Evolutionary conservation across 2,888 invertebrate species (phyloP).

Genomic region (Fragum whitleyi): DNA sequence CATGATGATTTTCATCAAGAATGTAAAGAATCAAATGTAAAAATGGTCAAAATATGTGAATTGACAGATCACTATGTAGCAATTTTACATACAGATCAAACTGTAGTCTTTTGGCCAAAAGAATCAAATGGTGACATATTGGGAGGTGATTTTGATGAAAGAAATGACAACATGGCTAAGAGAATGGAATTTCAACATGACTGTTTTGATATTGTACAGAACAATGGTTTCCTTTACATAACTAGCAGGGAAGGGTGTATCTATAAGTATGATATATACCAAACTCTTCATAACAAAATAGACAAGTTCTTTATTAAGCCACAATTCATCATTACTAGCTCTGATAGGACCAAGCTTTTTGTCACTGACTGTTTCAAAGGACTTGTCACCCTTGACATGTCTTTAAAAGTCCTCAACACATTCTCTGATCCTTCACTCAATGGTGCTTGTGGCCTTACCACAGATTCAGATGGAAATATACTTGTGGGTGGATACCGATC

Average conservation of each 20-base stretch:
- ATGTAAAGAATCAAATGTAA: too few relatives aligned
- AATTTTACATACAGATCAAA: not conserved
- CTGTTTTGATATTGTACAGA: not conserved
- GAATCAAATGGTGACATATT: not conserved
- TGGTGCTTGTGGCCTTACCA: not conserved
- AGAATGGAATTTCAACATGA: not conserved
- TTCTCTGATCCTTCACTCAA: not conserved
- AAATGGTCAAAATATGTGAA: too few relatives aligned
- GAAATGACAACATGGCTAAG: not conserved
- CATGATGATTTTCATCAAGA: too few relatives aligned
- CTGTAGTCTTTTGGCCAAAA: not conserved
- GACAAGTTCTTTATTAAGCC: not conserved
- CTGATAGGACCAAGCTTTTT: not conserved
- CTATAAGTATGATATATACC: not conserved
- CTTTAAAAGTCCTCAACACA: not conserved
- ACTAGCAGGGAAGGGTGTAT: not conserved
- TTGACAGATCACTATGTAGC: not conserved
- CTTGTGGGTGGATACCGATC: not conserved
- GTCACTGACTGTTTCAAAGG: not conserved
- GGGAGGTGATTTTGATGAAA: not conserved
- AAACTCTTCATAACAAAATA: not conserved
- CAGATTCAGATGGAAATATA: not conserved
- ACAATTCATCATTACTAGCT: not conserved
- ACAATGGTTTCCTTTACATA: not conserved
- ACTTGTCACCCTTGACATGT: not conserved